Evolutionary conservation across 1,140 invertebrate genomes (phyloP).

Genomic region (Capitella teleta): DNA sequence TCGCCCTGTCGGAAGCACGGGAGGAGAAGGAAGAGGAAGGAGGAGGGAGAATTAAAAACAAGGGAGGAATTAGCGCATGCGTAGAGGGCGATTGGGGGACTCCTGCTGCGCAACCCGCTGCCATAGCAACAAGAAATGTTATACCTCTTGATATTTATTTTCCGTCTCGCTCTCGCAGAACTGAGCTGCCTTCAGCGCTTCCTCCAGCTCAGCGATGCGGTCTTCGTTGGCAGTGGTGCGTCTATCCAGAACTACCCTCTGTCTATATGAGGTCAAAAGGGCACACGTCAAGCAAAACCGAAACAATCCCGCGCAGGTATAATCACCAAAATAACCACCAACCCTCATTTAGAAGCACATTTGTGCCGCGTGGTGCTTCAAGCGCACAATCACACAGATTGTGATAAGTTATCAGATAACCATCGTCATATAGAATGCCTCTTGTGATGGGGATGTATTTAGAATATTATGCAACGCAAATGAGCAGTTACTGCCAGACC

Average conservation of each 20-base stretch:
- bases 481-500: no score
- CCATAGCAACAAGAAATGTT: constrained; percentile 1
- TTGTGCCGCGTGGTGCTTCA: no score
- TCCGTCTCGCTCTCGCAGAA: constrained; percentile 99
- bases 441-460: no score
- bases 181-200: constrained; percentile 97
- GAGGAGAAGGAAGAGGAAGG: background rate
- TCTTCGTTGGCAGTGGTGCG: constrained; percentile 98
- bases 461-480: no score
- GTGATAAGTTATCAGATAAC: no score
- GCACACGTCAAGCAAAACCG: background rate
- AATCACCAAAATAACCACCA: no score
- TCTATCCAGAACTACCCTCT: constrained; percentile 87
- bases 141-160: constrained; percentile 99
- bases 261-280: no score
- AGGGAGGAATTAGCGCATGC: background rate
- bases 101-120: background rate
- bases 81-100: background rate
- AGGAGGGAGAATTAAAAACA: constrained; percentile 1
- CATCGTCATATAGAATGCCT: no score
- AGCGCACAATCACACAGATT: no score
- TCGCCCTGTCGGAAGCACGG: constrained; percentile 61
- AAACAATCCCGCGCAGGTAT: no score
- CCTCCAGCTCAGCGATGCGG: constrained; percentile 97
- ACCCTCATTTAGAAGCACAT: no score